Evolutionary conservation across 1,140 invertebrate genomes (phyloP), one percentile per base, ranked within the genome.

Genomic region (Wiebesia pumilae): DNA sequence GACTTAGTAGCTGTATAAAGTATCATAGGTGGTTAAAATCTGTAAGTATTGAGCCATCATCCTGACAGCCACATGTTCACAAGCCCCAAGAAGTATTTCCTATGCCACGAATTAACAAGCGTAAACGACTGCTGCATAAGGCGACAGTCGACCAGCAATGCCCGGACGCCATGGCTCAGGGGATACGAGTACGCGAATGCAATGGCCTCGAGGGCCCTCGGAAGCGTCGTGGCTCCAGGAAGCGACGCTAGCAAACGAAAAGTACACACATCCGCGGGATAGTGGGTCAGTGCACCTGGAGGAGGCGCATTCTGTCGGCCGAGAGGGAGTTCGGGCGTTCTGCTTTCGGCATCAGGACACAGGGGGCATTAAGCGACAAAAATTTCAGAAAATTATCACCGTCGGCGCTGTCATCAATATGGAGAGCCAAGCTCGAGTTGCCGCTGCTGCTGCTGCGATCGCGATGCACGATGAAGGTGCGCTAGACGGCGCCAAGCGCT

Each of bases 371-470:
- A 95, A 94, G 81, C 94, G 92, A 94, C 94, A 95, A 95, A 95
- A 96, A 95, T 95, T 95, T 95, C 95, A 93, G 91, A 94, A 95
- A 95, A 95, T 95, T 95, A 95, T 95, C 95, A 95, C 95, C 92
- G 95, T 95, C 95, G 95, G 95, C 95, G 95, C 95, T 95, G 95
- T 95, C 95, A 95, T 95, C 95, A 95, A 95, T 94, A 95, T 95
- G 95, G 95, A 93, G 92, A 92, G 91, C 87, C 77, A 88, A 81
- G 80, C 80, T 77, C 75, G 89, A 90, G 89, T 85, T 87, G 88
- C 86, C 84, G 87, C 88, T 88, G 83, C 65, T 79, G 75, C 87
- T 78, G 84, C n/a, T 65, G 88, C 69, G 69, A 73, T 40, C 69
- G 69, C 69, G 69, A 73, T 73, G 38, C 69, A 73, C 35, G 69